Evolutionary conservation across 1,140 invertebrate genomes (phyloP).

Genomic region (Samia ricini): DNA sequence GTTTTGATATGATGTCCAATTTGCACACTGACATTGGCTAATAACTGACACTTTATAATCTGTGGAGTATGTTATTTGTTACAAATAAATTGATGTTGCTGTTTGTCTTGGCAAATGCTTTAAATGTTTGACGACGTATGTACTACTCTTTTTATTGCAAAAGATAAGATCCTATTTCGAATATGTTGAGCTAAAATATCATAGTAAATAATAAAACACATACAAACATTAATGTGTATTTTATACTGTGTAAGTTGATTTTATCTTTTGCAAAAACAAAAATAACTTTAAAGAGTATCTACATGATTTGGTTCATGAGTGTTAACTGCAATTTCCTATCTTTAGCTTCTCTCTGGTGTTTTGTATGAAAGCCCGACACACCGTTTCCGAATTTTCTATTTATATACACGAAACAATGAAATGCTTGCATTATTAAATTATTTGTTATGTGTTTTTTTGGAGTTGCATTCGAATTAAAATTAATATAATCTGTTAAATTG

Average conservation of each 20-base stretch:
- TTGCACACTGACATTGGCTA: constrained; percentile 38
- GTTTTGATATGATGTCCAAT: constrained; percentile 21
- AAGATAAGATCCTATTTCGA: neutral
- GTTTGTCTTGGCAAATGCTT: constrained; percentile 65
- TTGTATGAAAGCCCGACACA: constrained; percentile 33
- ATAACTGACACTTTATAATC: constrained; percentile 13
- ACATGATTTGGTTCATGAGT: constrained; percentile 16
- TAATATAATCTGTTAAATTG: neutral
- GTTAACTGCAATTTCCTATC: constrained; percentile 45
- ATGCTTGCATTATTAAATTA: constrained; percentile 59
- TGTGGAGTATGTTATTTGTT: constrained; percentile 21
- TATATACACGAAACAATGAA: constrained; percentile 45
- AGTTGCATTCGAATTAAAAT: constrained; percentile 26
- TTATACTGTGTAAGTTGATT: neutral
- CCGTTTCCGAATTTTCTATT: constrained; percentile 41
- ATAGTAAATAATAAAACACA: no score
- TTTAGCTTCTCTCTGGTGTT: constrained; percentile 50
- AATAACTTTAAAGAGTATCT: constrained; percentile 43
- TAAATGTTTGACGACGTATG: constrained; percentile 58
- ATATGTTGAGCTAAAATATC: no score
- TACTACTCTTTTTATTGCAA: constrained; percentile 36
- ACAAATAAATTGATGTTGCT: constrained; percentile 56
- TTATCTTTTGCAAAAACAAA: neutral
- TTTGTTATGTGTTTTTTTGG: constrained; percentile 47
- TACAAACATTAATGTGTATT: no score